phyloP scores from a whole-genome alignment of 1,140 invertebrate species.

The Bombus soroeensis region DNA sequence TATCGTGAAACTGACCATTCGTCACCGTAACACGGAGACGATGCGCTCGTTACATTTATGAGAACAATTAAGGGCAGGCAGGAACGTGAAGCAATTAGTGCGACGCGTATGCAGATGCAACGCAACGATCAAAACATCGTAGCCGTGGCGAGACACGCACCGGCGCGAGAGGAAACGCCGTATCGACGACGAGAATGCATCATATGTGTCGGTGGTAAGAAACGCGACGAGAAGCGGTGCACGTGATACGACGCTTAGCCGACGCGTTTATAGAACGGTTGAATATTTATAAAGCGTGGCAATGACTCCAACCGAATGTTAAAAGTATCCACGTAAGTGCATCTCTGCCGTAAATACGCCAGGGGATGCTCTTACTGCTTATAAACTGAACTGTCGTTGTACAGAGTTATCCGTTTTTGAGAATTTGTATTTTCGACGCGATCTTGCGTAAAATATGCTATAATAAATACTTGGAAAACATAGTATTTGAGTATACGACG shows the following conservation, averaged over 20 bases:
- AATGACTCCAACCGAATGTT: conserved; percentile 42
- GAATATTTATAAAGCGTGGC: conserved; percentile 53
- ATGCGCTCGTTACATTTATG: conserved; percentile 35
- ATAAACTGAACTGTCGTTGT: neutral
- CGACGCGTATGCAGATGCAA: conserved; percentile 23
- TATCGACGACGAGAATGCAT: neutral
- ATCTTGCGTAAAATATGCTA: neutral
- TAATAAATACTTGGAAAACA: neutral
- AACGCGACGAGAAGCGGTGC: neutral
- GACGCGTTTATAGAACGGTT: conserved; percentile 24
- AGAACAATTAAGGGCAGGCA: conserved; percentile 40
- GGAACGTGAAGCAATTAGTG: conserved; percentile 14
- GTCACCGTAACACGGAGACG: neutral
- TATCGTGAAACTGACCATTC: neutral
- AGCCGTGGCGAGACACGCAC: too few species aligned
- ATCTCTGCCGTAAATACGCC: neutral
- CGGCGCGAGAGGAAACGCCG: neutral
- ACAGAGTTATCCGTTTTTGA: neutral
- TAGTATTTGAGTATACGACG: neutral
- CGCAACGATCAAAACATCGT: neutral
- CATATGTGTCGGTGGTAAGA: neutral
- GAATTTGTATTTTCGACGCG: too few species aligned
- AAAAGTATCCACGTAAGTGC: neutral
- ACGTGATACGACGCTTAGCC: neutral
- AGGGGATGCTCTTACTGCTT: neutral